Conservation (phyloP, 1,140 invertebrate genomes). For the Oedothorax gibbosus region DNA sequence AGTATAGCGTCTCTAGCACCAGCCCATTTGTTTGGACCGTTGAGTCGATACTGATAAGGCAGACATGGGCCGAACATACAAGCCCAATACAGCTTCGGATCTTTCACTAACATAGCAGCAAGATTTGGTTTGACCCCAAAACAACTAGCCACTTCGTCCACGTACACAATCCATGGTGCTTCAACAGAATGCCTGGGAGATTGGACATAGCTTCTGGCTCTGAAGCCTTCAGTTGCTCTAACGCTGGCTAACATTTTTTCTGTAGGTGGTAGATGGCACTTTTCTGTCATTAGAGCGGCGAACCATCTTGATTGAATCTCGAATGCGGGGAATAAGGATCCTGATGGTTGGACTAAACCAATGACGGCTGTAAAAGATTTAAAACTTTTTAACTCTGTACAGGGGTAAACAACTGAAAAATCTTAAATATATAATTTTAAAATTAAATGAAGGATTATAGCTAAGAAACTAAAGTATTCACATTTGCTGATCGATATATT, state of each 20-base stretch:
- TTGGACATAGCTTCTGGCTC: conserved; percentile 61
- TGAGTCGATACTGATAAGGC: conserved; percentile 69
- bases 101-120: conserved; percentile 65
- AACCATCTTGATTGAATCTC: conserved; percentile 68
- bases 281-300: conserved; percentile 57
- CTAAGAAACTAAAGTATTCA: too few relatives aligned
- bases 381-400: too few relatives aligned
- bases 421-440: too few relatives aligned
- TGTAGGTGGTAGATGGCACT: conserved; percentile 51
- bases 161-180: conserved; percentile 66
- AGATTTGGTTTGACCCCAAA: conserved; percentile 67
- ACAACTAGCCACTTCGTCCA: conserved; percentile 68
- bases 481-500: too few relatives aligned
- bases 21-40: conserved; percentile 67
- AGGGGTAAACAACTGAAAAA: too few relatives aligned
- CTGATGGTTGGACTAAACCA: conserved; percentile 72
- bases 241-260: conserved; percentile 61
- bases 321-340: conserved; percentile 71
- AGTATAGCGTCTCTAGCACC: conserved; percentile 68
- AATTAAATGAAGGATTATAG: too few relatives aligned
- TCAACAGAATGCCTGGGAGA: conserved; percentile 65
- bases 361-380: conserved; percentile 67
- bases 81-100: conserved; percentile 66
- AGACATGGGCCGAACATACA: conserved; percentile 67
- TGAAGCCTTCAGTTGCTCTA: conserved; percentile 57